Conservation (phyloP, 1,140 invertebrate genomes). For the Conus betulinus region DNA sequence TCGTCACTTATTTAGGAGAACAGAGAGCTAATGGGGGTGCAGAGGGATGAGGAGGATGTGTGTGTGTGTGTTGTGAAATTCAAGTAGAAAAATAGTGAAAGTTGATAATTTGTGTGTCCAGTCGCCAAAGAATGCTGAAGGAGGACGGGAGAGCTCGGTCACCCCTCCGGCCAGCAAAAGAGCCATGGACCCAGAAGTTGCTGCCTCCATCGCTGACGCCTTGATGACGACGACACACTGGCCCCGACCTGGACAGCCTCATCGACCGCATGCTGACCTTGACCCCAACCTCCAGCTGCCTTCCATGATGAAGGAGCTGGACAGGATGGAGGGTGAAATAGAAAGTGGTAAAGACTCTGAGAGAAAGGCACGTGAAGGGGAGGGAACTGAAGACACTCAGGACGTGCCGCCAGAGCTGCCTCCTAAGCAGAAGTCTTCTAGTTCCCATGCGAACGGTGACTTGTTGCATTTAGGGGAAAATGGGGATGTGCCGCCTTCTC, state of each 20-base stretch:
- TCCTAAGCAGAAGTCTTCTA: constrained; percentile 61
- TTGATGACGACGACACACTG: constrained; percentile 58
- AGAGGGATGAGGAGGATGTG: too few relatives aligned
- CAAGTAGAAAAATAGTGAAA: not conserved
- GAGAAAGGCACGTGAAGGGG: not conserved
- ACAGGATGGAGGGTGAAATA: not conserved
- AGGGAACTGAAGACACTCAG: constrained; percentile 22
- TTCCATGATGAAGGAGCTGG: constrained; percentile 35
- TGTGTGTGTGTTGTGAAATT: too few relatives aligned
- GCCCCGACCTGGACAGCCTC: constrained; percentile 64
- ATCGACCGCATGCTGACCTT: constrained; percentile 67
- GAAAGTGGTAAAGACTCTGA: not conserved
- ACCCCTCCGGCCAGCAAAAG: not conserved
- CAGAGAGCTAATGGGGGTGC: too few relatives aligned
- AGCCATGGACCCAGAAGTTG: not conserved
- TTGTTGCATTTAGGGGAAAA: constrained; percentile 49
- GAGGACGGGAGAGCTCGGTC: not conserved
- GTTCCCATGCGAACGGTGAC: constrained; percentile 60
- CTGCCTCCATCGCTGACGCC: constrained; percentile 20
- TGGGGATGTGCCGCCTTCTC: constrained; percentile 13
- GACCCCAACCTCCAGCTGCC: constrained; percentile 59
- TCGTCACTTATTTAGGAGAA: too few relatives aligned
- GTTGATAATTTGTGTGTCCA: not conserved
- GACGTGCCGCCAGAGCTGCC: constrained; percentile 68
- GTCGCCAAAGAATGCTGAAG: not conserved